A percentile compares a stretch with the other conserved stretches of the same genome.
phyloP scores from a whole-genome alignment of 92 coral and sea anemone genomes.

The Epizoanthus illoricatus region DNA sequence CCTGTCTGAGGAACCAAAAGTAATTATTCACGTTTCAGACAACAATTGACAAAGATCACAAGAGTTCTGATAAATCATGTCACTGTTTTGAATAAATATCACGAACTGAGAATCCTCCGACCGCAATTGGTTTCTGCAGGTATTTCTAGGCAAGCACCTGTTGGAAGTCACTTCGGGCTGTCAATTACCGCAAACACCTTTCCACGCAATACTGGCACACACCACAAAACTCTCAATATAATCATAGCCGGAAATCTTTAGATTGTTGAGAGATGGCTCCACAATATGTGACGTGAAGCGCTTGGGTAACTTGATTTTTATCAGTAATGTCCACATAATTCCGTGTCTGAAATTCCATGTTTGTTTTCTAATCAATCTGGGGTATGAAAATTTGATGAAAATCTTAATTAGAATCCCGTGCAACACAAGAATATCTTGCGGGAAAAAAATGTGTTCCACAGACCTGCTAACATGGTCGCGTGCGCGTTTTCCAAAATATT shows the following conservation, averaged over 20 bases:
- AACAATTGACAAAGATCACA: slow-evolving; percentile 1
- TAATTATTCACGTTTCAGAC: not conserved
- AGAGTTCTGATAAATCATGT: slow-evolving; percentile 9
- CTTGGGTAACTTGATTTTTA: slow-evolving; percentile 8
- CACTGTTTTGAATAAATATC: not conserved
- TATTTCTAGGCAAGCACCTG: slow-evolving; percentile 7
- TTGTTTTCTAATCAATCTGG: slow-evolving; percentile 35
- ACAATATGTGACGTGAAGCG: not conserved
- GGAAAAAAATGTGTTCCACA: too few species aligned
- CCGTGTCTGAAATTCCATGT: slow-evolving; percentile 10
- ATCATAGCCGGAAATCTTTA: slow-evolving; percentile 13
- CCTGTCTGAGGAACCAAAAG: not conserved
- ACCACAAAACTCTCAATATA: too few species aligned
- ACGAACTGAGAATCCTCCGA: not conserved
- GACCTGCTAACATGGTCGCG: not conserved
- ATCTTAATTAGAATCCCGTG: slow-evolving; percentile 14
- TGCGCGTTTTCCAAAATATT: slow-evolving; percentile 5
- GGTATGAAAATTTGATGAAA: slow-evolving; percentile 38
- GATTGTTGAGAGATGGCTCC: not conserved
- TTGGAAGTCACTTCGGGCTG: not conserved
- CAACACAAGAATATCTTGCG: not conserved
- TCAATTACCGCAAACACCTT: not conserved
- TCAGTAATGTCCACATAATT: slow-evolving; percentile 10
- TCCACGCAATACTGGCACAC: not conserved
- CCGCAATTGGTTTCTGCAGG: slow-evolving; percentile 5